Evolutionary conservation across 2,797 vertebrate species (phyloP), one percentile per base, ranked within the genome.

Genomic region (Pyrocephalus nanus): DNA sequence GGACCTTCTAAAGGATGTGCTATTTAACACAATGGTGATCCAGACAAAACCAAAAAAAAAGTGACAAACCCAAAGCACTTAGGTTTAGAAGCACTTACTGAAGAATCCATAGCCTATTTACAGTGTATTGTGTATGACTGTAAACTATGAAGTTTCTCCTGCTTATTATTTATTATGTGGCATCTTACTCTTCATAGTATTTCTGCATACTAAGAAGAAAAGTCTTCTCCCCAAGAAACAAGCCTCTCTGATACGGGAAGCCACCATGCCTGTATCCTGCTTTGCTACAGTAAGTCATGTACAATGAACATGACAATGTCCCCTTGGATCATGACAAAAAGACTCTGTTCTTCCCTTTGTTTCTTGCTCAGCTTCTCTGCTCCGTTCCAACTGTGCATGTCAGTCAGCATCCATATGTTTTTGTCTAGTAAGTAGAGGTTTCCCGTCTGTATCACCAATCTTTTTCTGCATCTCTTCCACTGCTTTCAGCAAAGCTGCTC

Each of bases 401-500:
- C 97, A 98, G 93, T 97, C 90, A 80, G 78, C 91, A 19, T 84
- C 93, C 3, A 62, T 18, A 23, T 91, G 75, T 32, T 80, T 50
- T 6, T 91, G 93, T 43, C 53, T 79, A 25, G n/a, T 12, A 16
- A 78, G 81, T 1, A 66, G 51, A 45, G 91, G 73, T 26, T 96
- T 96, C 30, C 74, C 79, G 40, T 92, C 69, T 48, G 43, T n/a
- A 65, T 64, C 86, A 54, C 50, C 47, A 8, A 88, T 66, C 69
- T 89, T 97, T 62, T 91, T 87, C 76, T 10, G 97, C 51, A 99
- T 97, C 50, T 95, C 98, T 64, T 98, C 93, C 67, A 99, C 96
- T 1, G 97, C 98, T 94, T 97, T 97, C 87, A 98, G 97, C 62
- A 99, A 97, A 54, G 98, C 97, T 8, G 97, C 76, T 92, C 98